Conservation (phyloP, 2,888 invertebrate species). For the Hirtodrosophila alboralis region DNA sequence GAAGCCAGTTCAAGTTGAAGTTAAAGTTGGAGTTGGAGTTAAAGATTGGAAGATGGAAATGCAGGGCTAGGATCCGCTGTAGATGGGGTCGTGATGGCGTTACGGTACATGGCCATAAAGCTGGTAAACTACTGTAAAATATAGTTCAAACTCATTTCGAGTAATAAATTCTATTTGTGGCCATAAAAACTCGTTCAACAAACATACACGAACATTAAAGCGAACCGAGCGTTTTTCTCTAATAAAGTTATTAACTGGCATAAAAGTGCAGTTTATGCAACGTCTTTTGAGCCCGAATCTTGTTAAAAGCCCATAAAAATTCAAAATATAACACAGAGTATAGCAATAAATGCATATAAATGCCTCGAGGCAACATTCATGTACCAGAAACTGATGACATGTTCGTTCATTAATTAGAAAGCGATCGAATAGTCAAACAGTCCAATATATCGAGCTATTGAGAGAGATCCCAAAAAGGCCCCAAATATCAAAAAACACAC, state of each 20-base stretch:
- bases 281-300: conserved; percentile 43
- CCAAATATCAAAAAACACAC: conserved; percentile 27
- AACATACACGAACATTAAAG: conserved; percentile 51
- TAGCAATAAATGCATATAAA: conserved; percentile 73
- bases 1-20: conserved; percentile 11
- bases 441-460: conserved; percentile 5
- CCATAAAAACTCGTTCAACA: conserved; percentile 67
- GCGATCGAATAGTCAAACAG: conserved; percentile 36
- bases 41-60: background rate
- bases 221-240: conserved; percentile 37
- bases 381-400: conserved; percentile 62
- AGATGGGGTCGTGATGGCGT: conserved; percentile 48
- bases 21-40: background rate
- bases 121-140: conserved; percentile 75
- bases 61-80: conserved; percentile 55
- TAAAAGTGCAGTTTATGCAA: conserved; percentile 66
- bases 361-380: conserved; percentile 43
- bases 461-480: conserved; percentile 1
- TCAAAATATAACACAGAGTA: conserved; percentile 59
- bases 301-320: conserved; percentile 76
- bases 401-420: conserved; percentile 78
- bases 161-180: conserved; percentile 65
- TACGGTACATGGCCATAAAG: conserved; percentile 74
- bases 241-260: conserved; percentile 76
- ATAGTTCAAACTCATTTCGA: conserved; percentile 75